Evolutionary conservation across 2,113 vertebrate genomes (phyloP), one percentile per base, ranked within the genome.

Genomic region (Pyxicephalus adspersus): DNA sequence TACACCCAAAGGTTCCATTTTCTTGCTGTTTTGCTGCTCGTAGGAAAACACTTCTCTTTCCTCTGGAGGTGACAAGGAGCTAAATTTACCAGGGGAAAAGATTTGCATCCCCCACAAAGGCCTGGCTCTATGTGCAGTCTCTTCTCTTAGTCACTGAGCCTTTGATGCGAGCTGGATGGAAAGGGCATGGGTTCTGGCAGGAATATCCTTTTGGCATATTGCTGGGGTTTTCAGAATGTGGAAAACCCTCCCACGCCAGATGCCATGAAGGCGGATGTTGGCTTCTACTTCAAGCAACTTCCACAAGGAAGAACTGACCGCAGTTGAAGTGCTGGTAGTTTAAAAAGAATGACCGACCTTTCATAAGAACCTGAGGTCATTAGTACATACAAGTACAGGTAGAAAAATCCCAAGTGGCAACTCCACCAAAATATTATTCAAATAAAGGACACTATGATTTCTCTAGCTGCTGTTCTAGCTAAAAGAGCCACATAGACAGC

Each of bases 151-250:
- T 73, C 79, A 73, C 29, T 9, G 58, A 64, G 79, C 38, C 60
- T 81, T 73, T 81, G 79, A 81, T 73, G 68, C 38, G 9, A 31
- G 79, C 6, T 63, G 19, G 60, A 64, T 45, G 68, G 79, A 81
- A 74, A 80, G 78, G 57, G 55, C 67, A 71, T 57, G 28, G 38
- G 45, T 52, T n/a, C 68, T 74, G 79, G 79, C 79, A 73, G 65
- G 11, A 16, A 25, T 13, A 60, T 16, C 8, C 76, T 45, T 52
- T 31, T 79, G 77, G 77, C 77, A 60, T 26, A 54, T 58, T 34
- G 8, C 22, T 45, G 38, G 52, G 52, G 28, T 29, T 2, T 68
- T 79, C 22, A 34, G 29, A 68, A 68, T 19, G 68, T 79, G 54
- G 54, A 79, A 50, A 79, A 61, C 54, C 52, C 64, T 68, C 77